These are phyloP conservation scores for Heterocephalus glaber DNA, from an alignment of 2,113 vertebrate genomes.

Conservation along the genomic window DNA sequence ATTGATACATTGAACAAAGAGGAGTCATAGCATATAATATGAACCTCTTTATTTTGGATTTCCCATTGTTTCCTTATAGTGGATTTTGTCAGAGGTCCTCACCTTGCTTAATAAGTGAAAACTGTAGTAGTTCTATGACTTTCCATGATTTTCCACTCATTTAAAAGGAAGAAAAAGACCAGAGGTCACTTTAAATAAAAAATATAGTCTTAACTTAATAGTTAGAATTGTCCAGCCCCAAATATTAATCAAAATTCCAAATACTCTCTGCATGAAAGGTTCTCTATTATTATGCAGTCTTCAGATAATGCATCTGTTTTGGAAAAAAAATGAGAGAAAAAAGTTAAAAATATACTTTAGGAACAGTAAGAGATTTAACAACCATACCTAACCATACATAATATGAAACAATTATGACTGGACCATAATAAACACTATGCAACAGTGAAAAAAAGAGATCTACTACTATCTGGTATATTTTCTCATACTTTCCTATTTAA, in stretches of 20 bases:
- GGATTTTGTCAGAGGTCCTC: neutral
- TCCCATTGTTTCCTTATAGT: neutral
- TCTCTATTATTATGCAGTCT: neutral
- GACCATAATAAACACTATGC: neutral
- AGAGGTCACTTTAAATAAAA: neutral
- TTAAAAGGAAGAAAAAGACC: neutral
- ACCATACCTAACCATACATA: neutral
- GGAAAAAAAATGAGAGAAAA: neutral
- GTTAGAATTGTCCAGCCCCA: neutral
- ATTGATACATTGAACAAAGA: neutral
- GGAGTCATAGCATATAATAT: neutral
- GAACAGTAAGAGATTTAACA: neutral
- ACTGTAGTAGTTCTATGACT: neutral
- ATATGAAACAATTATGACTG: neutral
- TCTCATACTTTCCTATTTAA: neutral
- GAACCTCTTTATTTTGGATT: neutral
- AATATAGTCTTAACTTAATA: conserved; percentile 1
- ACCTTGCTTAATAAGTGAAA: neutral
- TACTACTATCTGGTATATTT: neutral
- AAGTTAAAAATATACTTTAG: neutral
- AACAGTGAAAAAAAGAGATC: neutral
- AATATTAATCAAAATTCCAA: conserved; percentile 12
- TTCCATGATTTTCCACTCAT: neutral
- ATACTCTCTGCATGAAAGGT: neutral
- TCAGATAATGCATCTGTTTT: neutral